These are phyloP conservation scores for Molothrus ater DNA, from an alignment of 2,797 vertebrate species.

Conservation along the genomic window DNA sequence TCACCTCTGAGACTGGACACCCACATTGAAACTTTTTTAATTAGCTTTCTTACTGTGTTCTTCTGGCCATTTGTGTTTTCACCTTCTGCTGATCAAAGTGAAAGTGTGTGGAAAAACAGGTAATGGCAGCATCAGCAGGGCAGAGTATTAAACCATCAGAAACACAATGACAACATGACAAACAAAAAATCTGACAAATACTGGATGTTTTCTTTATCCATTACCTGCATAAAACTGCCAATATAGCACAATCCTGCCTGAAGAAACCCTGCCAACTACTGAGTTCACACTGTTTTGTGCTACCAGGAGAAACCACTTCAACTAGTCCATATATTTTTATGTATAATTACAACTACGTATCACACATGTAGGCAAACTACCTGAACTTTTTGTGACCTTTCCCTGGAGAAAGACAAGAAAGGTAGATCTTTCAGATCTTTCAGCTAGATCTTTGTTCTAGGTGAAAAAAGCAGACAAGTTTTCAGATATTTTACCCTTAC, in stretches of 20 bases:
- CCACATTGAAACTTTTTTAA: not conserved
- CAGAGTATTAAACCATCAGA: not conserved
- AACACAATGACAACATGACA: not conserved
- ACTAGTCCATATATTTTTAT: not conserved
- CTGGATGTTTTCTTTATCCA: not conserved
- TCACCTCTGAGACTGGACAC: not conserved
- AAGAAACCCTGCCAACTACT: not conserved
- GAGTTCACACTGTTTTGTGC: not conserved
- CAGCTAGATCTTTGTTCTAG: not conserved
- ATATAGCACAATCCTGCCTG: not conserved
- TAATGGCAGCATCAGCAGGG: not conserved
- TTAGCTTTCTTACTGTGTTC: not conserved
- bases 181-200: not conserved
- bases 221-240: not conserved
- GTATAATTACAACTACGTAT: not conserved
- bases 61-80: not conserved
- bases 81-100: not conserved
- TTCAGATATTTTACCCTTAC: not conserved
- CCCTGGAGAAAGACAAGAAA: not conserved
- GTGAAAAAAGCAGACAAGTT: not conserved
- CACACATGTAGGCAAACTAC: not conserved
- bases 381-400: not conserved
- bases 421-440: not conserved
- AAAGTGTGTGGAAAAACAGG: not conserved
- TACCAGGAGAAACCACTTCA: not conserved